These are phyloP conservation scores for Manis javanica DNA, from an alignment of 2,797 vertebrate genomes.

Conservation along the genomic window DNA sequence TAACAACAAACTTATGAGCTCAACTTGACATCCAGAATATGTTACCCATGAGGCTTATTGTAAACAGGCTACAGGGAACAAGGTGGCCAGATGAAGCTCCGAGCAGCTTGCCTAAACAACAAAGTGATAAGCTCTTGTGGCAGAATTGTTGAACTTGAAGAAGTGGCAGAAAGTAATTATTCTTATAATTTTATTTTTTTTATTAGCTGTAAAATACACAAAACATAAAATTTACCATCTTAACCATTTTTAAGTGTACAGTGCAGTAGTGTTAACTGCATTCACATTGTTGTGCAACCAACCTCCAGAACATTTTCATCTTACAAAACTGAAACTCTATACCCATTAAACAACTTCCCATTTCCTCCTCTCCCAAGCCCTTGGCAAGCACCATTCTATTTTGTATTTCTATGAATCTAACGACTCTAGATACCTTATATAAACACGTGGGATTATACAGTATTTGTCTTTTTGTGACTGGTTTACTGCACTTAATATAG, in stretches of 20 bases:
- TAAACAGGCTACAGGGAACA: conserved; percentile 75
- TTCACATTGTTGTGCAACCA: not conserved
- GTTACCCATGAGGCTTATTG: conserved; percentile 75
- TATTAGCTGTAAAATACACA: conserved; percentile 6
- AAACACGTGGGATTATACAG: not conserved
- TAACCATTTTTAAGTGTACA: not conserved
- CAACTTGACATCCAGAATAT: conserved; percentile 76
- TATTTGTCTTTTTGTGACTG: conserved; percentile 7
- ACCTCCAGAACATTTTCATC: conserved; percentile 1
- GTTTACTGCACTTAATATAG: not conserved
- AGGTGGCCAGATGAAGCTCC: conserved; percentile 72
- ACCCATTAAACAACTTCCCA: not conserved
- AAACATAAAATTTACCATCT: not conserved
- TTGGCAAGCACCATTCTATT: not conserved
- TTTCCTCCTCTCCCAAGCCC: not conserved
- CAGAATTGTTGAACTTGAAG: conserved; percentile 70
- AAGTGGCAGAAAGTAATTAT: conserved; percentile 68
- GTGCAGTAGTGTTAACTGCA: not conserved
- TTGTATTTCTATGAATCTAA: not conserved
- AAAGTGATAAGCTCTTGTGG: conserved; percentile 57
- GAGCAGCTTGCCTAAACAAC: conserved; percentile 76
- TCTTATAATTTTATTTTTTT: conserved; percentile 46
- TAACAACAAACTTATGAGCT: conserved; percentile 72
- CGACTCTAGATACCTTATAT: not conserved
- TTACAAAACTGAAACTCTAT: conserved; percentile 35